Evolutionary conservation across 2,888 invertebrate species (phyloP), one percentile per base, ranked within the genome.

Genomic region (Parthenolecanium corni): DNA sequence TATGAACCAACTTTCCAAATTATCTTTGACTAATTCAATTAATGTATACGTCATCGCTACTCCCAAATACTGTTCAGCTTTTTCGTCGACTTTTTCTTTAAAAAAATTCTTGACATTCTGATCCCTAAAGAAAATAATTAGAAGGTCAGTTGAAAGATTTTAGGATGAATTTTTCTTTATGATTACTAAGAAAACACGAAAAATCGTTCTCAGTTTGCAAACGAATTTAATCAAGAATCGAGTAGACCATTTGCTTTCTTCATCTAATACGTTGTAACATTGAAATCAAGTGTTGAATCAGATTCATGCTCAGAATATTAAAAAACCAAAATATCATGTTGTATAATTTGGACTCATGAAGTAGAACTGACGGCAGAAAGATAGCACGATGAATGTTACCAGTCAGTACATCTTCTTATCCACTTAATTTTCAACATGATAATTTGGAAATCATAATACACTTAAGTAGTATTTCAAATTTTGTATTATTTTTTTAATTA

Each of bases 31-130:
- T 73, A 83, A 89, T 75, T 96, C 94, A 73, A 96, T 91, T 58
- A 96, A 74, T 0, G 92, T 89, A 72, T 91, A 96, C 0, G 93
- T 95, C 92, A 94, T 93, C 2, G 92, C 91, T 76, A 85, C 86
- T 1, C 92, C 94, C 16, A 91, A 70, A 79, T 87, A 86, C 69
- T 87, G 85, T 44, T 87, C 83, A 0, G 88, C 88, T 74, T 91
- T 89, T 12, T 78, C 76, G 31, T 61, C 36, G 11, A 67, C 36
- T 62, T 62, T 65, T 16, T 64, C 52, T 31, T 40, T 53, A 40
- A 92, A 81, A 71, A 82, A 83, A 52, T 82, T 76, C 74, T 91
- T 91, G 0, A 89, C 82, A 1, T 78, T 71, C 40, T 79, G 77
- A 69, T 11, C 69, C 65, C 65, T 68, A 67, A 66, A 65, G 64